Evolutionary conservation across 2,888 invertebrate genomes (phyloP).

Genomic region (Ctena decussata): DNA sequence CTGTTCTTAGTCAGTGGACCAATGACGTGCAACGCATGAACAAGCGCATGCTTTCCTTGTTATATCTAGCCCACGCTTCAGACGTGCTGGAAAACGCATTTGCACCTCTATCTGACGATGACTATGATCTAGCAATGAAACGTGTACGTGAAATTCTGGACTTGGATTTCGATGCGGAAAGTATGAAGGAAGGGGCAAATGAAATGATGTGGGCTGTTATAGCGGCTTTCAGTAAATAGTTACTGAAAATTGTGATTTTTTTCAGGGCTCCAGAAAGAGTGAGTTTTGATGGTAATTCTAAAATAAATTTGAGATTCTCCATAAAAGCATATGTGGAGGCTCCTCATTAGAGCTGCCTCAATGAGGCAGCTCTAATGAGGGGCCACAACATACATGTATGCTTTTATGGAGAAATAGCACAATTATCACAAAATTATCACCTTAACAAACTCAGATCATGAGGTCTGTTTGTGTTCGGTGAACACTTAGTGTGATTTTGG

Average conservation of each 20-base stretch:
- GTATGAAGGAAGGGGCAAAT: slow-evolving; percentile 90
- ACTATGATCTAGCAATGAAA: slow-evolving; percentile 99
- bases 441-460: too few species aligned
- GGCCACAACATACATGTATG: too few species aligned
- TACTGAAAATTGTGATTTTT: background rate
- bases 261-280: background rate
- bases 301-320: too few species aligned
- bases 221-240: slow-evolving; percentile 97
- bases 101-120: slow-evolving; percentile 97
- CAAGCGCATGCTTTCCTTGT: slow-evolving; percentile 96
- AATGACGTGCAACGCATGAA: slow-evolving; percentile 99
- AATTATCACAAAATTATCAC: too few species aligned
- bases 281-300: too few species aligned
- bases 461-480: too few species aligned
- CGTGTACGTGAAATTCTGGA: slow-evolving; percentile 98
- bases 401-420: too few species aligned
- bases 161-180: slow-evolving; percentile 98
- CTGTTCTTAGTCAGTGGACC: slow-evolving; percentile 97
- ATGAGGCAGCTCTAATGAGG: too few species aligned
- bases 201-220: slow-evolving; percentile 99
- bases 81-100: slow-evolving; percentile 99
- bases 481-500: too few species aligned
- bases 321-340: too few species aligned
- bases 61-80: slow-evolving; percentile 98
- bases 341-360: too few species aligned